Evolutionary conservation across 2,113 vertebrate genomes (phyloP).

Genomic region (Entelurus aequoreus): DNA sequence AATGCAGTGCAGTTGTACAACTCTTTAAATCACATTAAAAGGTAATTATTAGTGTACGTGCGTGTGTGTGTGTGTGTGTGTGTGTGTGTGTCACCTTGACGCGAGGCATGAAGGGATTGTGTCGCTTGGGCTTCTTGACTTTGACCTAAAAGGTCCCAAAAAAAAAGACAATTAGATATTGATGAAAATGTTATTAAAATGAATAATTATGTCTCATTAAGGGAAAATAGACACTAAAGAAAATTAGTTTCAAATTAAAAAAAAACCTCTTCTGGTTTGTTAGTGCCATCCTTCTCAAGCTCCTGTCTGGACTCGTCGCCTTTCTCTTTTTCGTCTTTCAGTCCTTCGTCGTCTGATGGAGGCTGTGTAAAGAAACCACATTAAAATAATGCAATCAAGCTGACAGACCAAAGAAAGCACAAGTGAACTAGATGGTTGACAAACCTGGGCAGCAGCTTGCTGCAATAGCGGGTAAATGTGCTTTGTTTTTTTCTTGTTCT

Average conservation of each 20-base stretch:
- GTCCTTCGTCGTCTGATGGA: conserved; percentile 43
- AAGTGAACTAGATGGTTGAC: fast-evolving
- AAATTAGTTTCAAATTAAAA: too few relatives aligned
- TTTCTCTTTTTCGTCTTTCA: conserved; percentile 24
- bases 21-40: too few relatives aligned
- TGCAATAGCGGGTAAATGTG: conserved; percentile 38
- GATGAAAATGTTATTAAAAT: too few relatives aligned
- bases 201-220: too few relatives aligned
- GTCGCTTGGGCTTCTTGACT: conserved; percentile 46
- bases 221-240: too few relatives aligned
- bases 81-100: conserved; percentile 45
- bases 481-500: conserved; percentile 41
- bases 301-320: conserved; percentile 29
- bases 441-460: conserved; percentile 27
- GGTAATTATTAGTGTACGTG: too few relatives aligned
- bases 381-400: not conserved
- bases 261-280: conserved; percentile 28
- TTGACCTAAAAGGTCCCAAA: conserved; percentile 35
- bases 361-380: conserved; percentile 18
- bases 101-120: conserved; percentile 59
- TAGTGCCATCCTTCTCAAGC: conserved; percentile 24
- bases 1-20: too few relatives aligned
- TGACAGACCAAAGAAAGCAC: not conserved
- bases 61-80: too few relatives aligned
- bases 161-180: not conserved